These are phyloP conservation scores for Pectinophora gossypiella DNA, from an alignment of 1,140 invertebrate genomes.

Conservation along the genomic window DNA sequence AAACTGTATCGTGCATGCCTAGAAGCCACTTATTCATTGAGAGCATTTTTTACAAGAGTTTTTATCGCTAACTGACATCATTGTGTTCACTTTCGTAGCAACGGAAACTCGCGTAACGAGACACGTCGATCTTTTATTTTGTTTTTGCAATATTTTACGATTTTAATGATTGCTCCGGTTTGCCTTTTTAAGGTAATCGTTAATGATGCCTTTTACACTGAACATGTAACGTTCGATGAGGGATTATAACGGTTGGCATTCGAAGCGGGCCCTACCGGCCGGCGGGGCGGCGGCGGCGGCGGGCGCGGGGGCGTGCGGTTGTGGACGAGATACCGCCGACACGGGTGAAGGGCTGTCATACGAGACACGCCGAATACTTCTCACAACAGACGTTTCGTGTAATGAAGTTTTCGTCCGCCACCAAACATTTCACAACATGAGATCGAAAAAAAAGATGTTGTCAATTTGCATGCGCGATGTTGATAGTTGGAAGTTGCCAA, in stretches of 20 bases:
- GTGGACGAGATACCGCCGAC: too few relatives aligned
- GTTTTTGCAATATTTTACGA: slow-evolving; percentile 64
- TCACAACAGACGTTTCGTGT: slow-evolving; percentile 46
- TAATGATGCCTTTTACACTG: slow-evolving; percentile 70
- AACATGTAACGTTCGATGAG: slow-evolving; percentile 60
- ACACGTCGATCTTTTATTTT: slow-evolving; percentile 52
- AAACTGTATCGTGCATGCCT: slow-evolving; percentile 40
- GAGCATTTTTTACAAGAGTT: slow-evolving; percentile 57
- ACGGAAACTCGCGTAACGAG: slow-evolving; percentile 68
- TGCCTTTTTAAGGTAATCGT: slow-evolving; percentile 68
- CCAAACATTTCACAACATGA: slow-evolving; percentile 30
- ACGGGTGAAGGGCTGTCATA: slow-evolving; percentile 62
- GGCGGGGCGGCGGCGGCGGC: too few relatives aligned
- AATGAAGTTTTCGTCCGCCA: slow-evolving; percentile 45
- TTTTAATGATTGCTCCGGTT: slow-evolving; percentile 69
- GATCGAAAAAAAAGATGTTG: slow-evolving; percentile 28
- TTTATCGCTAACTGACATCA: slow-evolving; percentile 58
- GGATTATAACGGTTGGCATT: slow-evolving; percentile 62
- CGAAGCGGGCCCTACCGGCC: slow-evolving; percentile 25
- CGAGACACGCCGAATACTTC: slow-evolving; percentile 53
- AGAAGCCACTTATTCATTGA: slow-evolving; percentile 44
- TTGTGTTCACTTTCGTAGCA: slow-evolving; percentile 68
- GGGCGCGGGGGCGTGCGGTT: too few relatives aligned
- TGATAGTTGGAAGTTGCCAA: slow-evolving; percentile 53
- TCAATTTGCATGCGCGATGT: slow-evolving; percentile 50